A percentile compares a stretch with the other conserved stretches of the same genome.
Evolutionary conservation across 2,113 vertebrate species (phyloP).

Genomic region (Brevimyrus niger): DNA sequence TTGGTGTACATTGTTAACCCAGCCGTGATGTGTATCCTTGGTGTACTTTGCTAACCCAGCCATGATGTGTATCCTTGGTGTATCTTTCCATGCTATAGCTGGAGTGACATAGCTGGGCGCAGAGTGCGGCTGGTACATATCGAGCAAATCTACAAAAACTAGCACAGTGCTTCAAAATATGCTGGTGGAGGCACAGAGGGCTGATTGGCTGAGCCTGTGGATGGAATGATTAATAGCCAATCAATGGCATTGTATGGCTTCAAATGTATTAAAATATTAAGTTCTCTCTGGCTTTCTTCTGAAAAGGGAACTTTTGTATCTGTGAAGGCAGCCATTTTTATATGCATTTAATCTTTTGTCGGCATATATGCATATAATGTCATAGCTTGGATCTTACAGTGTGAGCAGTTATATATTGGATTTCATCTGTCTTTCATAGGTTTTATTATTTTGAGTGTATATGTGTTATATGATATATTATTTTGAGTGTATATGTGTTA

Average conservation of each 20-base stretch:
- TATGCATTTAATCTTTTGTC: neutral
- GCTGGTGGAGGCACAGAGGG: slow-evolving; percentile 62
- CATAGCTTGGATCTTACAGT: neutral
- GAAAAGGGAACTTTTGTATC: slow-evolving; percentile 41
- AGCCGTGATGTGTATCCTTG: neutral
- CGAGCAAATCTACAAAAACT: slow-evolving; percentile 58
- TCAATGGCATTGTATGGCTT: slow-evolving; percentile 64
- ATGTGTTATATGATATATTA: neutral
- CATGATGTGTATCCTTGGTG: neutral
- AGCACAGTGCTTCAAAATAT: slow-evolving; percentile 58
- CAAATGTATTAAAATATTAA: slow-evolving; percentile 66
- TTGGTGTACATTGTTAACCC: neutral
- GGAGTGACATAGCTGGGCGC: slow-evolving; percentile 46
- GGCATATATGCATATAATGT: neutral
- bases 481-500: neutral
- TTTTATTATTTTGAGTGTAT: neutral
- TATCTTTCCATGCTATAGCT: neutral
- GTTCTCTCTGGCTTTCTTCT: slow-evolving; percentile 63
- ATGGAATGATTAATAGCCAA: slow-evolving; percentile 55
- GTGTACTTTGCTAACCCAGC: neutral
- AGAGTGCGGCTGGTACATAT: slow-evolving; percentile 42
- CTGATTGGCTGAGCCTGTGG: slow-evolving; percentile 49
- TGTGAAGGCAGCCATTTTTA: slow-evolving; percentile 41
- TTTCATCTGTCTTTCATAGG: neutral
- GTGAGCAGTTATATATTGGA: neutral